Base-by-base conservation (phyloP, 2,113 vertebrate genomes). In the Pollimyrus isidori region DNA sequence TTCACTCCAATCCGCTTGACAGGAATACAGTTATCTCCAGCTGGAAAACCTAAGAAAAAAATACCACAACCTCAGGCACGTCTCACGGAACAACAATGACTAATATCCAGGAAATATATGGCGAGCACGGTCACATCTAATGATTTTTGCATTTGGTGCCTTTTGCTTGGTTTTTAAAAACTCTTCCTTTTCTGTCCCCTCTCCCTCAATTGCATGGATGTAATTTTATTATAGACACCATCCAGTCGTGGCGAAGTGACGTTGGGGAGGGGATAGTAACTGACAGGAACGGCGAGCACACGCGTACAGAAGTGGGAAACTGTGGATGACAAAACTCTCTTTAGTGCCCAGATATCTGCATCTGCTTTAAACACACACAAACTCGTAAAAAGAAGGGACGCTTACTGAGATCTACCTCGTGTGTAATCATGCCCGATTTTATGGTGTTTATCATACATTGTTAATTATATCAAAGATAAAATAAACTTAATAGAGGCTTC, bases 181-280 rank as follows among this genome's bases (percentile, higher is more conserved):
- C 53, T 84, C 30, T 86, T 90, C 30, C 85, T 56, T 87, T 88
- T 82, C 13, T 82, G 52, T 87, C 80, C 39, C 69, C 86, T 76
- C 90, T 86, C 87, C 88, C 80, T 88, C 88, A 85, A 89, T 83
- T 90, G 90, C 92, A 62, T 89, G 89, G 89, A 89, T 91, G 91
- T 89, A 69, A 90, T 91, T 90, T 89, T 91, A 88, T 91, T 88
- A 92, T 90, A 83, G 80, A 91, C 86, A 88, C 88, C 69, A 91
- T 90, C 91, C 92, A 89, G 90, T 88, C 76, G 87, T 90, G 89
- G 89, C 90, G 58, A 91, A 89, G 90, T 91, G 92, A 91, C 92
- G 91, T 90, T 50, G 73, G 89, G 92, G 91, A 90, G 91, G 92
- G 90, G 89, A 90, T n/a, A n/a, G 91, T 82, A 85, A 69, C 88